Conservation (phyloP, 2,113 vertebrate species). For the Vicugna pacos region DNA sequence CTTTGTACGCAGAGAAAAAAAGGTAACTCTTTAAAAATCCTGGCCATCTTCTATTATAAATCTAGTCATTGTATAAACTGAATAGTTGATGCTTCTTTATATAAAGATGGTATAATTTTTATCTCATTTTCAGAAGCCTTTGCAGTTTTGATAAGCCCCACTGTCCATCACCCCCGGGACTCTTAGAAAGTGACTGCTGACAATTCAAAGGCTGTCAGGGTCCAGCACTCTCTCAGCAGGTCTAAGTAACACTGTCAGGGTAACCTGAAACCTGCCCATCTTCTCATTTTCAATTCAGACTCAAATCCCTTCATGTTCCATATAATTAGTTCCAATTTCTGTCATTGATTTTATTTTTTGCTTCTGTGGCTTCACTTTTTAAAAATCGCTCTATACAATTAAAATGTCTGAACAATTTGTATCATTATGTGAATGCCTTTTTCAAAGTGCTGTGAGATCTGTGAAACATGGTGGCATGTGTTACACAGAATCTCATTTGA, state of each 20-base stretch:
- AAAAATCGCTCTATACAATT: constrained; percentile 19
- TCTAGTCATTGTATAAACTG: neutral
- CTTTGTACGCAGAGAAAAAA: neutral
- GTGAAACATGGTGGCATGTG: constrained; percentile 10
- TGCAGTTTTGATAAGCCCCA: constrained; percentile 13
- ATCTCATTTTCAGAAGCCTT: neutral
- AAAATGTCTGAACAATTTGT: constrained; percentile 36
- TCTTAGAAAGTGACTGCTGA: neutral
- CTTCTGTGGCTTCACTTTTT: neutral
- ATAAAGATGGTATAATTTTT: neutral
- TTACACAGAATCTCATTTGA: constrained; percentile 45
- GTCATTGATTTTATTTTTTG: constrained; percentile 21
- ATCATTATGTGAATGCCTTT: constrained; percentile 30
- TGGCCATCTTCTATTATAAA: neutral
- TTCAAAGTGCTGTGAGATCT: constrained; percentile 8
- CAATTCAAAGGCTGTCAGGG: neutral
- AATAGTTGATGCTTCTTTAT: neutral
- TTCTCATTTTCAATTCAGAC: constrained; percentile 45
- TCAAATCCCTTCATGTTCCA: neutral
- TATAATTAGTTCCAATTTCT: constrained; percentile 43
- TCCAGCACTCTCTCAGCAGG: neutral
- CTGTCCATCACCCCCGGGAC: neutral
- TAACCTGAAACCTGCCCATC: neutral
- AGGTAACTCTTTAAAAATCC: neutral
- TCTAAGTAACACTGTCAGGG: neutral